These are phyloP conservation scores for Ferdinandea cuprea DNA, from an alignment of 2,888 invertebrate species.

Conservation along the genomic window DNA sequence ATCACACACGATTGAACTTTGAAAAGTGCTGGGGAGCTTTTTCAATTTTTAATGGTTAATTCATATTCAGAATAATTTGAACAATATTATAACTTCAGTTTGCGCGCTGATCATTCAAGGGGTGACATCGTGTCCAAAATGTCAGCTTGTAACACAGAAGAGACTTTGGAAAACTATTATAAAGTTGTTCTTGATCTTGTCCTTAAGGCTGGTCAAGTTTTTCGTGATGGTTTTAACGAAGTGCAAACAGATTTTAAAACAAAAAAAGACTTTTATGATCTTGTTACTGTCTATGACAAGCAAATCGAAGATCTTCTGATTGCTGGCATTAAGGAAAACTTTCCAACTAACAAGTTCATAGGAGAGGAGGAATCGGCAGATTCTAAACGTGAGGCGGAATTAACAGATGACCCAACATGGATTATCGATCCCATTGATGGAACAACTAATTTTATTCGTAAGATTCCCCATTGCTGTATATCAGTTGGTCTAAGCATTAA, in stretches of 20 bases:
- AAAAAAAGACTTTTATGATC: constrained; percentile 87
- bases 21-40: constrained; percentile 39
- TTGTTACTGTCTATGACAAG: constrained; percentile 91
- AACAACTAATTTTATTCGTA: constrained; percentile 91
- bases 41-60: background rate
- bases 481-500: constrained; percentile 87
- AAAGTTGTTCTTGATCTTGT: constrained; percentile 80
- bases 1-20: constrained; percentile 19
- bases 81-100: constrained; percentile 33
- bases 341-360: constrained; percentile 89
- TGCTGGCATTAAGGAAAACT: constrained; percentile 84
- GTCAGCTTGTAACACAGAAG: constrained; percentile 2
- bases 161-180: constrained; percentile 78
- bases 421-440: constrained; percentile 95
- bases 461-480: constrained; percentile 87
- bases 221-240: constrained; percentile 80
- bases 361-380: constrained; percentile 88
- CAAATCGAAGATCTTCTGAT: constrained; percentile 89
- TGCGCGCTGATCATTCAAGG: constrained; percentile 1
- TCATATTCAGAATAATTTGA: constrained; percentile 30
- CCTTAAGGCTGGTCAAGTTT: constrained; percentile 80
- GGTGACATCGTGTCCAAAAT: constrained; percentile 35
- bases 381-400: constrained; percentile 78
- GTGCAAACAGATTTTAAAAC: constrained; percentile 79
- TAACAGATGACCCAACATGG: constrained; percentile 92